Base-by-base conservation (phyloP, 2,113 vertebrate genomes). In the Oreochromis spilurus region DNA sequence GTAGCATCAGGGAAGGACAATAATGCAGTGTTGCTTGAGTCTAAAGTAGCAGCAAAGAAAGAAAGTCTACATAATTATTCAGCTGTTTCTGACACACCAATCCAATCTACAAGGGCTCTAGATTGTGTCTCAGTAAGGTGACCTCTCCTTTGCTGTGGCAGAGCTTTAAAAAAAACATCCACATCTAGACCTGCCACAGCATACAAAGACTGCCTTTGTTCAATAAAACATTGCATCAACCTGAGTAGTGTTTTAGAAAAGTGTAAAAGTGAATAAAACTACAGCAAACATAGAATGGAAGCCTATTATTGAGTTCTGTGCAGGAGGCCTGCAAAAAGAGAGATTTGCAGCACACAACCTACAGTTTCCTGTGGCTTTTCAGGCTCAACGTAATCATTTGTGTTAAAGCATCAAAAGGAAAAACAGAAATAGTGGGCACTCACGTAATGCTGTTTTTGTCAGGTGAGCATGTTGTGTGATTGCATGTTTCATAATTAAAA, bases 261-360 rank as follows among this genome's bases (percentile, higher is more conserved):
- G 45, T 5, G 10, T 91, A 86, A 89, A 90, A 88, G 87, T 90
- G 83, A 83, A 88, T 85, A 75, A 60, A 85, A 83, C 85, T 80
- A 85, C 83, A 78, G 36, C 38, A 17, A 82, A 85, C 31, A 65
- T 38, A 86, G 87, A 87, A 72, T 80, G 78, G 77, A 85, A 91
- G 24, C 81, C 92, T 92, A 65, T 93, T 91, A 95, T 94, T 94
- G 75, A 91, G 84, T 77, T 90, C 84, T 67, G 65, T 79, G 90
- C 94, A 90, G 94, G 94, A 95, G 91, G 87, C 31, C 26, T 19
- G 9, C 31, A 85, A 89, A 87, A 55, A 88, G 82, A 85, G 70
- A 93, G 81, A 90, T 85, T 85, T 92, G 65, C 77, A 77, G 34
- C 62, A 83, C 52, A 87, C 79, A 91, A 79, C 89, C 86, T 89